A percentile compares a stretch with the other conserved stretches of the same genome.
Evolutionary conservation across 2,888 invertebrate genomes (phyloP).

Genomic region (Diarsia mendica): DNA sequence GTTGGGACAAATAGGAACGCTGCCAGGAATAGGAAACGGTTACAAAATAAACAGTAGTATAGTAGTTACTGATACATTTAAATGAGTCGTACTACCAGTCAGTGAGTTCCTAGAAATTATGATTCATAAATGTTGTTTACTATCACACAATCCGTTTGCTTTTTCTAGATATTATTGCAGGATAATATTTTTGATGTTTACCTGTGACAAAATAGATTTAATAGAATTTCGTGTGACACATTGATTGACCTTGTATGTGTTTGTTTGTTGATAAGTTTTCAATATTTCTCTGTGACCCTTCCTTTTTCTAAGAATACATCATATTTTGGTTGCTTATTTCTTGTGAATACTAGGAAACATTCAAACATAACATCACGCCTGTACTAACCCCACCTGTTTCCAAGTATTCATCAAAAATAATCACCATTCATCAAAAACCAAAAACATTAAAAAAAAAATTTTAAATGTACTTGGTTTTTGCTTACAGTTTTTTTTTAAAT

Average conservation of each 20-base stretch:
- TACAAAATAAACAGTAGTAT: constrained; percentile 37
- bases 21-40: constrained; percentile 1
- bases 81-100: constrained; percentile 56
- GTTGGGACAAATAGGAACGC: background rate
- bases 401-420: no score
- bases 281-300: background rate
- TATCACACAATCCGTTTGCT: constrained; percentile 32
- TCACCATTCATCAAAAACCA: no score
- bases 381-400: no score
- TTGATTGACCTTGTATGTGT: constrained; percentile 7
- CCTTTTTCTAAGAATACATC: background rate
- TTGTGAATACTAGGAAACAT: no score
- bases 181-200: constrained; percentile 27
- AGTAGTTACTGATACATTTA: constrained; percentile 16
- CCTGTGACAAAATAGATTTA: background rate
- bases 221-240: constrained; percentile 29
- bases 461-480: no score
- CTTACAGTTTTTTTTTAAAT: no score
- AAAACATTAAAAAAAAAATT: no score
- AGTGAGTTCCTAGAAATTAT: constrained; percentile 55
- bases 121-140: constrained; percentile 62
- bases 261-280: constrained; percentile 8
- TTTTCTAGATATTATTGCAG: constrained; percentile 28
- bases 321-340: background rate
- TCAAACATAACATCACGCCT: no score